A percentile compares a stretch with the other conserved stretches of the same genome.
phyloP scores from a whole-genome alignment of 2,113 vertebrate species.

The Bucco capensis region DNA sequence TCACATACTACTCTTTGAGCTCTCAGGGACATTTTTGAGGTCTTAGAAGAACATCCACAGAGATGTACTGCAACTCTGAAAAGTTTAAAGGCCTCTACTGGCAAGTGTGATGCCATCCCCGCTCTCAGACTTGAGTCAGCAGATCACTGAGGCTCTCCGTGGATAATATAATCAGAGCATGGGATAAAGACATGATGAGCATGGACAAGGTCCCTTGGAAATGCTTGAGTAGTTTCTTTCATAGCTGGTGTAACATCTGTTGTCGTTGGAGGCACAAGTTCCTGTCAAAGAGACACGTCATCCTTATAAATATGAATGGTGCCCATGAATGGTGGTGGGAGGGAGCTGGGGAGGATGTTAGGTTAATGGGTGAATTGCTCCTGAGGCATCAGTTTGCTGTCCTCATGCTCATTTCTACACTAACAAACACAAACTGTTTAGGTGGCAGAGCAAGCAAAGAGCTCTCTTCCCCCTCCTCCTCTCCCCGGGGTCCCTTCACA shows the following conservation, averaged over 20 bases:
- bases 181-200: constrained; percentile 32
- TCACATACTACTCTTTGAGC: neutral
- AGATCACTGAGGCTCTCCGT: neutral
- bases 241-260: constrained; percentile 37
- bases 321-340: neutral
- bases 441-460: neutral
- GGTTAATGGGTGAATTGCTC: constrained; percentile 18
- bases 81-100: neutral
- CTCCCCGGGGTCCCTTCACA: neutral
- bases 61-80: neutral
- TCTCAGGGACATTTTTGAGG: neutral
- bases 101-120: neutral
- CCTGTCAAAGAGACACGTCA: constrained; percentile 25
- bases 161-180: neutral
- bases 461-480: neutral
- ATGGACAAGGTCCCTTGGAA: constrained; percentile 21
- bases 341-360: neutral
- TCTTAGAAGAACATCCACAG: neutral
- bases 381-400: neutral
- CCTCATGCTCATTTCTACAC: neutral
- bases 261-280: constrained; percentile 28
- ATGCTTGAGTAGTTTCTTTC: constrained; percentile 57
- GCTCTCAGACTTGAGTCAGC: neutral
- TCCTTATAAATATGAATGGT: constrained; percentile 55
- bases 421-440: constrained; percentile 16